Evolutionary conservation across 2,888 invertebrate genomes (phyloP), one percentile per base, ranked within the genome.

Genomic region (Ligdia adustata): DNA sequence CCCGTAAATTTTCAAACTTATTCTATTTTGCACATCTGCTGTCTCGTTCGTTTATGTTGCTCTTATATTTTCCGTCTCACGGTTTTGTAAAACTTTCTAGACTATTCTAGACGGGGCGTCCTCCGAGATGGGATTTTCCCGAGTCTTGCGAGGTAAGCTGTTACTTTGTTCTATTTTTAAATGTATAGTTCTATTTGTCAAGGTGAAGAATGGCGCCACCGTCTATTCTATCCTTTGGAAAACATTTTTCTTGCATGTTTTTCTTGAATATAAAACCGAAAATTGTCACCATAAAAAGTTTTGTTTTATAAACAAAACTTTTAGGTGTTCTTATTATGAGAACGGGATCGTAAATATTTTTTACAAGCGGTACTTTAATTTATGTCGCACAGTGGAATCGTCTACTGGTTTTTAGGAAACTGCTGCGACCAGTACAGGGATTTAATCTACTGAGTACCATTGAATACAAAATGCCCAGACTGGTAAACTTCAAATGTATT

Each of bases 1-100:
- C 70, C 67, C 66, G 67, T 72, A 73, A 76, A 75, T 77, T 69
- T 65, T 45, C 50, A 51, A 75, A 78, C 66, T 79, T 77, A 59
- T 66, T 64, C 70, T 68, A 69, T 72, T 60, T 63, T 62, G 61
- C 67, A 75, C 66, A 43, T 43, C 48, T 42, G 66, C 52, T 64
- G 60, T 76, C 78, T 66, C 71, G 37, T 51, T 69, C 64, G 56
- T 32, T 55, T 53, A 31, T 42, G 43, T 12, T 45, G 58, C 49
- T 62, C 64, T 65, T n/a, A 57, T 59, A 63, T 57, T 59, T 66
- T 52, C 53, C 43, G 35, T 58, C 48, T 44, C 55, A 38, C n/a
- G n/a, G 29, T 49, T 32, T 35, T 16, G 43, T 27, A 41, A 48
- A 49, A 24, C 2, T 49, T 49, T 33, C 33, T 28, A 43, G 48